These are phyloP conservation scores for Mesocentrotus franciscanus DNA, from an alignment of 53 echinoderm and acorn worm species.

Conservation along the genomic window DNA sequence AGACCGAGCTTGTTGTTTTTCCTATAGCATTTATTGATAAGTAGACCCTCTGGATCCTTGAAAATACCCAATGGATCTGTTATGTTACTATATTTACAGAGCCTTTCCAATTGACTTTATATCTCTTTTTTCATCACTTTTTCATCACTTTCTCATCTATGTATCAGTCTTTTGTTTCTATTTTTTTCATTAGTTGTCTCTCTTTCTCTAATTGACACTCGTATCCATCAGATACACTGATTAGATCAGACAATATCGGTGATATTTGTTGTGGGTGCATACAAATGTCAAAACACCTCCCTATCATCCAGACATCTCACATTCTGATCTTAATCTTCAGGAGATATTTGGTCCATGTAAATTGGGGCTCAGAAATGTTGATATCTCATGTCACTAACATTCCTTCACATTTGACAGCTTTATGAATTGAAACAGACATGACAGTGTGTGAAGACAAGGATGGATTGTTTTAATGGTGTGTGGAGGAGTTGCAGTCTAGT, in stretches of 20 bases:
- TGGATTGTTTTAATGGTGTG: not conserved
- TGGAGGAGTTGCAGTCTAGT: no score
- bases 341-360: not conserved
- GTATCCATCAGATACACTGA: not conserved
- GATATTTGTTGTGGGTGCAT: not conserved
- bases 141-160: no score
- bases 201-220: not conserved
- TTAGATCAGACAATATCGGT: not conserved
- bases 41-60: no score
- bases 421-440: slow-evolving; percentile 17
- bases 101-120: no score
- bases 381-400: not conserved
- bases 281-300: not conserved
- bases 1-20: no score
- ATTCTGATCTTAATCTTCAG: slow-evolving; percentile 8
- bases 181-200: not conserved
- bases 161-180: no score
- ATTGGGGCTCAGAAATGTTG: slow-evolving; percentile 31
- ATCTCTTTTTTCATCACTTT: no score
- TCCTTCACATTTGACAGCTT: slow-evolving; percentile 18
- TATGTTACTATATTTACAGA: no score
- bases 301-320: slow-evolving; percentile 17
- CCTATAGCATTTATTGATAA: no score
- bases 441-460: not conserved
- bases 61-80: no score